Percentiles rank a stretch among this genome's conserved stretches.
Conservation (phyloP, 2,888 invertebrate species). For the Tipula helvola region DNA sequence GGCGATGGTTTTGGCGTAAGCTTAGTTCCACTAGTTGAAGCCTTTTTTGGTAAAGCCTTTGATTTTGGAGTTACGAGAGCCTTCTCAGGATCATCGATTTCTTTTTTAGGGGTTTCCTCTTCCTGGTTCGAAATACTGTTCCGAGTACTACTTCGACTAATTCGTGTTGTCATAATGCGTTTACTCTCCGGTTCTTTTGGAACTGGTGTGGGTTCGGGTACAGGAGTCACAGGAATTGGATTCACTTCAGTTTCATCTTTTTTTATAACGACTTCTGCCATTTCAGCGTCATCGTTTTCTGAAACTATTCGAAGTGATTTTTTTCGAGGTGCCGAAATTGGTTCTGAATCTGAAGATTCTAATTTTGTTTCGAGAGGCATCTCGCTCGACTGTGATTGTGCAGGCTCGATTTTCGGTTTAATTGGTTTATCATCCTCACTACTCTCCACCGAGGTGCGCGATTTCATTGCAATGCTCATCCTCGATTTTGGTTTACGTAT, state of each 20-base stretch:
- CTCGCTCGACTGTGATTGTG: conserved; percentile 7
- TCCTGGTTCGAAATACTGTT: background rate
- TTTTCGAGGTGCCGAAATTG: background rate
- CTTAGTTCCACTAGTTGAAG: background rate
- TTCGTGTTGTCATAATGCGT: background rate
- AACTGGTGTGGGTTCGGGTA: background rate
- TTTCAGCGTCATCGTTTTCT: background rate
- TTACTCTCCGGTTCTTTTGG: background rate
- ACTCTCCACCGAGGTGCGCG: background rate
- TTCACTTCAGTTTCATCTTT: background rate
- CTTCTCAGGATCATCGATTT: background rate
- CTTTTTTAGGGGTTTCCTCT: background rate
- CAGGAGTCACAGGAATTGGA: background rate
- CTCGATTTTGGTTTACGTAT: conserved; percentile 18
- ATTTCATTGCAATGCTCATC: conserved; percentile 11
- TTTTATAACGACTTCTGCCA: background rate
- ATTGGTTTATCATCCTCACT: conserved; percentile 17
- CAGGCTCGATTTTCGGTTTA: background rate
- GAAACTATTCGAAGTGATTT: background rate
- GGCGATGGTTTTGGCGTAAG: background rate
- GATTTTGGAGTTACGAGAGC: background rate
- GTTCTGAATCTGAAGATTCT: conserved; percentile 25
- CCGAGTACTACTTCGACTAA: background rate
- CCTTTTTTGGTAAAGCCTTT: background rate
- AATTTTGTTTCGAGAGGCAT: background rate